Conservation (phyloP, 2,113 vertebrate species). For the Procavia capensis region DNA sequence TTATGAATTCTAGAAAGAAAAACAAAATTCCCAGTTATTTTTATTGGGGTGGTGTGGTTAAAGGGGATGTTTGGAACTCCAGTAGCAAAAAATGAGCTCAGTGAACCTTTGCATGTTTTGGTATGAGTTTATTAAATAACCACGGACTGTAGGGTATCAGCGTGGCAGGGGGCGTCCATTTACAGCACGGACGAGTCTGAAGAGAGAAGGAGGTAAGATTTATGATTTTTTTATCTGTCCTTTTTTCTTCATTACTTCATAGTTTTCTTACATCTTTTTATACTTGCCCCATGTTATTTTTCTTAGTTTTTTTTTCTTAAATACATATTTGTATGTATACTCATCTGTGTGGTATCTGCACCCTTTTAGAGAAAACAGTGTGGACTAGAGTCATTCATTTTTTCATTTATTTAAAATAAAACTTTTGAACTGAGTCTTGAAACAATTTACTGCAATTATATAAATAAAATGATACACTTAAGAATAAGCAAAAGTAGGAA, state of each 20-base stretch:
- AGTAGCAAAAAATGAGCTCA: slow-evolving; percentile 89
- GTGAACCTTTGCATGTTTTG: slow-evolving; percentile 97
- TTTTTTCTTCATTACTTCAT: slow-evolving; percentile 84
- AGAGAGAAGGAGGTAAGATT: slow-evolving; percentile 96
- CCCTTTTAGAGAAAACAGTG: slow-evolving; percentile 76
- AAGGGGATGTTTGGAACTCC: slow-evolving; percentile 82
- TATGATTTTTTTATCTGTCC: slow-evolving; percentile 83
- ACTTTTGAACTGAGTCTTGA: slow-evolving; percentile 66
- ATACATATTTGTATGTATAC: not conserved
- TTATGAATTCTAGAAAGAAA: slow-evolving; percentile 73
- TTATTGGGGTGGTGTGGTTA: slow-evolving; percentile 82
- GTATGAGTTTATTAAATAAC: slow-evolving; percentile 92
- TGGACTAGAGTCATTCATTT: slow-evolving; percentile 61
- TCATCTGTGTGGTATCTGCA: not conserved
- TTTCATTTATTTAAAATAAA: slow-evolving; percentile 77
- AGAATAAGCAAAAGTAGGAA: slow-evolving; percentile 74
- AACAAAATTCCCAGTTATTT: slow-evolving; percentile 62
- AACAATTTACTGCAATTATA: slow-evolving; percentile 58
- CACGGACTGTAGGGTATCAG: slow-evolving; percentile 94
- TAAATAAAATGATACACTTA: slow-evolving; percentile 51
- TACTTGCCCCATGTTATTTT: slow-evolving; percentile 80
- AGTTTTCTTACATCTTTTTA: slow-evolving; percentile 74
- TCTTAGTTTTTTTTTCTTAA: slow-evolving; percentile 76
- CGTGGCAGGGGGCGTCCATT: slow-evolving; percentile 98
- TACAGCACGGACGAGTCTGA: slow-evolving; percentile 99